Percentiles rank a stretch among this genome's conserved stretches.
These are phyloP conservation scores for Alexandromys fortis DNA, from an alignment of 2,113 vertebrate species.

Conservation along the genomic window DNA sequence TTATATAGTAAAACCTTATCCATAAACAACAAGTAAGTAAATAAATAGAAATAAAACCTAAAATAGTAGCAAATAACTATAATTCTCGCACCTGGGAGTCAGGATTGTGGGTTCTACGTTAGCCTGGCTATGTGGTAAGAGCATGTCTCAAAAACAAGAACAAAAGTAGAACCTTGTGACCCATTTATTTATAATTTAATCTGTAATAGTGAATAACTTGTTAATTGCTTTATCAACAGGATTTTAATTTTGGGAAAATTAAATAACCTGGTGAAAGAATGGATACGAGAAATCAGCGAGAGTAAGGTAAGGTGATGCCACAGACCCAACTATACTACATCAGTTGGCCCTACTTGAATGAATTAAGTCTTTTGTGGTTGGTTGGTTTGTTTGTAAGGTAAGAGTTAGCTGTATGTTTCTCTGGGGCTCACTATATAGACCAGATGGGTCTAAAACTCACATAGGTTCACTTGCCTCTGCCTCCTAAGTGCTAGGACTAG, in stretches of 20 bases:
- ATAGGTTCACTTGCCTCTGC: background rate
- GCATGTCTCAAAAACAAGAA: background rate
- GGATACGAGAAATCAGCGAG: conserved; percentile 94
- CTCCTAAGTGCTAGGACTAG: background rate
- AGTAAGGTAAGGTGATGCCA: conserved; percentile 87
- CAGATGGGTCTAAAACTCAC: background rate
- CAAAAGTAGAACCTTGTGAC: conserved; percentile 10
- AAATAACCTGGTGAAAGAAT: conserved; percentile 93
- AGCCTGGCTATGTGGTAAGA: background rate
- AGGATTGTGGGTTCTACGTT: background rate
- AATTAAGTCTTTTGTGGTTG: background rate
- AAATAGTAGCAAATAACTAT: background rate
- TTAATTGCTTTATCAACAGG: conserved; percentile 85
- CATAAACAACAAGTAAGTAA: background rate
- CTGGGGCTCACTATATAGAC: background rate
- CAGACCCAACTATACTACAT: background rate
- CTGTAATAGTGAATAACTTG: conserved; percentile 20
- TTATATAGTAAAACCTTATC: background rate
- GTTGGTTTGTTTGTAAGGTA: background rate
- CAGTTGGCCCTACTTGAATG: background rate
- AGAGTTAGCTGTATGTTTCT: background rate
- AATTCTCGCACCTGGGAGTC: background rate
- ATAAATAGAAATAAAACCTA: background rate
- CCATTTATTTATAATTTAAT: background rate
- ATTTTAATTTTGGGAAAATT: conserved; percentile 93